These are phyloP conservation scores for Dromius quadrimaculatus DNA, from an alignment of 2,888 invertebrate species.

Conservation along the genomic window DNA sequence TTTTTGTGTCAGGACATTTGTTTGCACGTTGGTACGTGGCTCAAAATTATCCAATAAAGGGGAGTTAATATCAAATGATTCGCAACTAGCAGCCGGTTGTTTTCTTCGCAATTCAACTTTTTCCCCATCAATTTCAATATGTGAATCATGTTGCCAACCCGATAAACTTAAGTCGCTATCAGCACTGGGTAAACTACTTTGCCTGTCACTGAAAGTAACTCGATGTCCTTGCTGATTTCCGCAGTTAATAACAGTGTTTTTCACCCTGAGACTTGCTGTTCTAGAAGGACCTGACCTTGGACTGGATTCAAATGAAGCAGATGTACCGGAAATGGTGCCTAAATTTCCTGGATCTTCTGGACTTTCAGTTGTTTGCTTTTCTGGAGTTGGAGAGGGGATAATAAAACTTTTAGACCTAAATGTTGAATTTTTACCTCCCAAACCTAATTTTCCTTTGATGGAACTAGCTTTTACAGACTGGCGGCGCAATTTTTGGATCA, in stretches of 20 bases:
- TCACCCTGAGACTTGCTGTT: slow-evolving; percentile 75
- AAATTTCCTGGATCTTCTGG: slow-evolving; percentile 68
- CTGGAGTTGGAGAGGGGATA: slow-evolving; percentile 76
- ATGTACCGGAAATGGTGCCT: slow-evolving; percentile 69
- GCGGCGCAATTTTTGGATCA: slow-evolving; percentile 89
- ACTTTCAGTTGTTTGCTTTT: slow-evolving; percentile 64
- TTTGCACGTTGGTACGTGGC: neutral
- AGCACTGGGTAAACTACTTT: slow-evolving; percentile 84
- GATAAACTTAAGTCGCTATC: slow-evolving; percentile 76
- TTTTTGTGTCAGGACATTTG: slow-evolving; percentile 67
- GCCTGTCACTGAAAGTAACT: slow-evolving; percentile 76
- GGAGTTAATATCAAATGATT: slow-evolving; percentile 59
- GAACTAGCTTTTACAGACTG: slow-evolving; percentile 85
- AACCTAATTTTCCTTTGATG: slow-evolving; percentile 83
- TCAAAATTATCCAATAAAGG: slow-evolving; percentile 63
- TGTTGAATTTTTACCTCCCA: slow-evolving; percentile 72
- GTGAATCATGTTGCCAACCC: slow-evolving; percentile 72
- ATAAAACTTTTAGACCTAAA: slow-evolving; percentile 84
- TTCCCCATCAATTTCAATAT: slow-evolving; percentile 75
- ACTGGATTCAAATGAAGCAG: slow-evolving; percentile 79
- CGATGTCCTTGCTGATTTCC: slow-evolving; percentile 65
- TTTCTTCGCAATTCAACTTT: slow-evolving; percentile 75
- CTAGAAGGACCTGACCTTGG: slow-evolving; percentile 79
- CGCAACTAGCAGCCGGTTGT: slow-evolving; percentile 61
- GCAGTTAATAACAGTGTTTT: slow-evolving; percentile 53